These are phyloP conservation scores for Percopsis transmontana DNA, from an alignment of 2,113 vertebrate species.

Conservation along the genomic window DNA sequence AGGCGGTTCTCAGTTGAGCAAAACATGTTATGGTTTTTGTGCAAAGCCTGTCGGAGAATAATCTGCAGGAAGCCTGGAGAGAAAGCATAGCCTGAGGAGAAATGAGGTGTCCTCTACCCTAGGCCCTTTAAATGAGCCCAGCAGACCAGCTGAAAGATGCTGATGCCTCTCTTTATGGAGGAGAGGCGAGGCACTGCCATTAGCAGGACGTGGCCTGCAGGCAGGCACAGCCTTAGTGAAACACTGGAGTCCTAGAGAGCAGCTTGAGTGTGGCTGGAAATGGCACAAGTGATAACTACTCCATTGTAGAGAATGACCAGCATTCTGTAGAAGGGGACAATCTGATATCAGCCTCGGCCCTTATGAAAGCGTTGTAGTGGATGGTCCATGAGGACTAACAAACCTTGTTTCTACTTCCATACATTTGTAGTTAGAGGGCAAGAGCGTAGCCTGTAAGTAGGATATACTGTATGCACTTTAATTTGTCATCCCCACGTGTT, in stretches of 20 bases:
- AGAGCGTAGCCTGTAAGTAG: too few species aligned
- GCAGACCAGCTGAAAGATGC: constrained; percentile 57
- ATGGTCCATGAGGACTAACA: too few species aligned
- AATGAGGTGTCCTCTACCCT: constrained; percentile 45
- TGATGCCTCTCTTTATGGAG: constrained; percentile 51
- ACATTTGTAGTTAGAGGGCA: too few species aligned
- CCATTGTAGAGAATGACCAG: not conserved
- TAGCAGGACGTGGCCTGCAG: constrained; percentile 29
- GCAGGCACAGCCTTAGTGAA: constrained; percentile 29
- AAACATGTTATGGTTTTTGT: constrained; percentile 50
- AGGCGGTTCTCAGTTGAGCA: constrained; percentile 46
- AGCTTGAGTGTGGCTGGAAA: constrained; percentile 10
- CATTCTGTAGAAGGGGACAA: not conserved
- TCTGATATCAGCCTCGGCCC: too few species aligned
- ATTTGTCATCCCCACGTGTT: too few species aligned
- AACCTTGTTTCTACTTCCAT: too few species aligned
- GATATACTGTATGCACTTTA: too few species aligned
- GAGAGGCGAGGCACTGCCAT: constrained; percentile 46
- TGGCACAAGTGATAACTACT: not conserved
- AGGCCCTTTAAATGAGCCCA: constrained; percentile 57
- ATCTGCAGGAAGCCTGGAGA: constrained; percentile 38
- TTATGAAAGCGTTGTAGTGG: too few species aligned
- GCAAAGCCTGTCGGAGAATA: constrained; percentile 52
- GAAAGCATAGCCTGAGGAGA: constrained; percentile 41
- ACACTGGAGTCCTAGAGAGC: constrained; percentile 14